These are phyloP conservation scores for Oncorhynchus clarkii DNA, from an alignment of 2,113 vertebrate species.

Conservation along the genomic window DNA sequence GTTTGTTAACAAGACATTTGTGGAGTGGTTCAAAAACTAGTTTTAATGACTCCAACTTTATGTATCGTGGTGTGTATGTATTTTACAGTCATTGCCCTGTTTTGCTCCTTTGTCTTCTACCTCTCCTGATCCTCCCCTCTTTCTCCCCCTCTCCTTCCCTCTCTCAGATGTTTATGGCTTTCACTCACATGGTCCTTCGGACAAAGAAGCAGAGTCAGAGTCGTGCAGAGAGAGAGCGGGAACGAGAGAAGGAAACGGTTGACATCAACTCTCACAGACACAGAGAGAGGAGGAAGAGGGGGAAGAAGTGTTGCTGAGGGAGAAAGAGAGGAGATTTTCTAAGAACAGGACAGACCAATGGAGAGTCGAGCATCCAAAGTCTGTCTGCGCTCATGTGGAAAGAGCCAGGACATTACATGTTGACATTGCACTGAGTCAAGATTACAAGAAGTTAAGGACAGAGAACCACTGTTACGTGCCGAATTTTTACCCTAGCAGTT, in stretches of 20 bases:
- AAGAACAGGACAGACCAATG: background rate
- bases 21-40: too few relatives aligned
- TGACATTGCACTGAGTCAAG: slow-evolving; percentile 47
- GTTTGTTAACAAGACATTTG: too few relatives aligned
- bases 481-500: slow-evolving; percentile 9
- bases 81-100: too few relatives aligned
- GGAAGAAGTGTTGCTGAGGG: slow-evolving; percentile 80
- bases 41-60: too few relatives aligned
- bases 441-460: background rate
- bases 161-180: slow-evolving; percentile 82
- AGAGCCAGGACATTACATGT: slow-evolving; percentile 10
- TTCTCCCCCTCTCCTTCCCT: background rate
- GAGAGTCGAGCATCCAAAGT: background rate
- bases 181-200: slow-evolving; percentile 78
- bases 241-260: slow-evolving; percentile 75
- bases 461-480: slow-evolving; percentile 48
- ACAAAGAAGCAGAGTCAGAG: slow-evolving; percentile 78
- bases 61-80: too few relatives aligned
- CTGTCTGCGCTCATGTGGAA: slow-evolving; percentile 19
- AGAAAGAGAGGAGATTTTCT: background rate
- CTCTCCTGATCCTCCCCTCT: too few relatives aligned
- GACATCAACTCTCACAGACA: slow-evolving; percentile 77
- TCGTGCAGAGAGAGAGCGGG: slow-evolving; percentile 63
- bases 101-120: too few relatives aligned
- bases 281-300: slow-evolving; percentile 74